These are phyloP conservation scores for Crocuta crocuta DNA, from an alignment of 2,113 vertebrate genomes.

Conservation along the genomic window DNA sequence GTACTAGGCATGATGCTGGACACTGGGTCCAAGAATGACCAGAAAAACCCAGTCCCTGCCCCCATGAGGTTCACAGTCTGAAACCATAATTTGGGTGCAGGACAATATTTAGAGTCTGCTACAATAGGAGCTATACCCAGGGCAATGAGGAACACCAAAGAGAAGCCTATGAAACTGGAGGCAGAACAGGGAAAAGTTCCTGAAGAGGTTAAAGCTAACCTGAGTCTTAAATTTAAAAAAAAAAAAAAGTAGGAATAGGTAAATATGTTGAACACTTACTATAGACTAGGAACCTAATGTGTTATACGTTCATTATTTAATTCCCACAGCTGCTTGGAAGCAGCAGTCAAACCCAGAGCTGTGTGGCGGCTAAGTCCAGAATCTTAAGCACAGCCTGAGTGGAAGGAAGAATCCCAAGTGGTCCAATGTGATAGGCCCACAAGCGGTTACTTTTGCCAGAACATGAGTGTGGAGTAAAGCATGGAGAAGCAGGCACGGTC, in stretches of 20 bases:
- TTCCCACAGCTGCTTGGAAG: background rate
- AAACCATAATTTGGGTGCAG: background rate
- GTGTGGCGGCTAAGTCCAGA: background rate
- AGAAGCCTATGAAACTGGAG: background rate
- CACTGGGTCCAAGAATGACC: background rate
- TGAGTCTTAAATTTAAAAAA: background rate
- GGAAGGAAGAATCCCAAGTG: background rate
- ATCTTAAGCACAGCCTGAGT: too few species aligned
- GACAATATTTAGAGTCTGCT: background rate
- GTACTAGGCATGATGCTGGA: background rate
- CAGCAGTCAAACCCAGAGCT: background rate
- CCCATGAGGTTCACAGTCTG: background rate
- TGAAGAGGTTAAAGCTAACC: background rate
- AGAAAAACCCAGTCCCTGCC: background rate
- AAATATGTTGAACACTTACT: background rate
- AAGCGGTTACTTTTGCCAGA: background rate
- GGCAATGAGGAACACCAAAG: background rate
- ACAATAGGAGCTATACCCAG: too few species aligned
- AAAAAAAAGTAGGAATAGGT: background rate
- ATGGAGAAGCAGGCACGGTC: background rate
- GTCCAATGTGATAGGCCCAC: background rate
- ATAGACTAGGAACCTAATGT: background rate
- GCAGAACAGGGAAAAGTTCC: background rate
- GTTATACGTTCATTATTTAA: background rate
- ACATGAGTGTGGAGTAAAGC: background rate